Base-by-base conservation (phyloP, 2,888 invertebrate genomes). In the Dynastes hyllus region DNA sequence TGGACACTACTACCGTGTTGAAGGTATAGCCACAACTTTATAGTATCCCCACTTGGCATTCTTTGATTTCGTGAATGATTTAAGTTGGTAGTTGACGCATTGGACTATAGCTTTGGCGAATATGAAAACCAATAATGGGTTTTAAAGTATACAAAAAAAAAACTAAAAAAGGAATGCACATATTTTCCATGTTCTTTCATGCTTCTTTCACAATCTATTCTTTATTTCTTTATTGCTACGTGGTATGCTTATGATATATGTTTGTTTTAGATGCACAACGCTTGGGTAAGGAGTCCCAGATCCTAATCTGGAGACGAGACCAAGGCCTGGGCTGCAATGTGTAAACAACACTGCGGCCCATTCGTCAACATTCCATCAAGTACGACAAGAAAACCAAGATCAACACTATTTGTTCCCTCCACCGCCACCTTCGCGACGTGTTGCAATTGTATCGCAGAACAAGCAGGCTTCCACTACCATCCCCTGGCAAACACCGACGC, bases 321-420 rank as follows among this genome's bases (percentile, higher is more conserved):
- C 77, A 66, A 71, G 73, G 78, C 80, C 76, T 79, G 86, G 87
- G 88, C 88, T 89, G 89, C 89, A 86, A 89, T 89, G 89, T 87
- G 84, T 85, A 85, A 83, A 81, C 81, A 85, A 85, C 84, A 84
- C 86, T 85, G 87, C 87, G 86, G 87, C 88, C 86, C 84, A 83
- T 81, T 81, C 83, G 78, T 81, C 84, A 82, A 87, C 87, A 86
- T 87, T 86, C 86, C 87, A 87, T 82, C 79, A 77, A 76, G 16
- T 29, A 22, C 79, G 71, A 63, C 78, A 78, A 69, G 65, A 75
- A 75, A 69, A 71, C 73, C 65, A 67, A 78, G 37, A 73, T 29
- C 78, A 73, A 58, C 66, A 75, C 16, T 77, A 73, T 50, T 40
- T 67, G 63, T 76, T 77, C 16, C 75, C 77, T n/a, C 78, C 77